Evolutionary conservation across 1,140 invertebrate genomes (phyloP).

Genomic region (Stegodyphus dumicola): DNA sequence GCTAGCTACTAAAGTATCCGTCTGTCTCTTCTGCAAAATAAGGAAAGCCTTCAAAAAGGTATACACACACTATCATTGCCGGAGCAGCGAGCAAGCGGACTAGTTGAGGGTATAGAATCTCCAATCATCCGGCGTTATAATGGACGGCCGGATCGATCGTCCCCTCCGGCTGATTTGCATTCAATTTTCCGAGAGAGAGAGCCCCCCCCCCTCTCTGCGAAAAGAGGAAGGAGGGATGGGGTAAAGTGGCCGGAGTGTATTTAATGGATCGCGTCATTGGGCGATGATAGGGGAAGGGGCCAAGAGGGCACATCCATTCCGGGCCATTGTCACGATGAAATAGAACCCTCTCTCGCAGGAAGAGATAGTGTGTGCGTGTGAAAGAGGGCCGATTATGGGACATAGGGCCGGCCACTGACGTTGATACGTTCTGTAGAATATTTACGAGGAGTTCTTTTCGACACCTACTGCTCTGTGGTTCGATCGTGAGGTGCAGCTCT

Average conservation of each 20-base stretch:
- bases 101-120: constrained; percentile 40
- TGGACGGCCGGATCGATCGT: constrained; percentile 49
- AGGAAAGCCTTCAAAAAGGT: not conserved
- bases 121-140: constrained; percentile 56
- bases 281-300: constrained; percentile 57
- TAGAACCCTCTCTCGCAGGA: constrained; percentile 15
- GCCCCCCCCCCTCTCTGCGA: not conserved
- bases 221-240: not conserved
- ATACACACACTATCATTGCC: constrained; percentile 3
- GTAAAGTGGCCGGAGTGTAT: constrained; percentile 59
- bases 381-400: constrained; percentile 53
- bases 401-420: constrained; percentile 32
- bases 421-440: constrained; percentile 46
- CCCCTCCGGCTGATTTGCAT: constrained; percentile 50
- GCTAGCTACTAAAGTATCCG: not conserved
- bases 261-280: constrained; percentile 60
- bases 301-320: constrained; percentile 60
- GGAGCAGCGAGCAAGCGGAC: constrained; percentile 22
- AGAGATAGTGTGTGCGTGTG: constrained; percentile 46
- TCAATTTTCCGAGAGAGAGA: constrained; percentile 59
- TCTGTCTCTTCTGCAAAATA: not conserved
- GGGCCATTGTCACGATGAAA: constrained; percentile 49
- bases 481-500: not conserved
- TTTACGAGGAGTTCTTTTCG: constrained; percentile 52
- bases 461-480: not conserved